A percentile compares a stretch with the other conserved stretches of the same genome.
phyloP scores from a whole-genome alignment of 30 jellyfish, hydroid and myxozoan species.

The Pelagia noctiluca region DNA sequence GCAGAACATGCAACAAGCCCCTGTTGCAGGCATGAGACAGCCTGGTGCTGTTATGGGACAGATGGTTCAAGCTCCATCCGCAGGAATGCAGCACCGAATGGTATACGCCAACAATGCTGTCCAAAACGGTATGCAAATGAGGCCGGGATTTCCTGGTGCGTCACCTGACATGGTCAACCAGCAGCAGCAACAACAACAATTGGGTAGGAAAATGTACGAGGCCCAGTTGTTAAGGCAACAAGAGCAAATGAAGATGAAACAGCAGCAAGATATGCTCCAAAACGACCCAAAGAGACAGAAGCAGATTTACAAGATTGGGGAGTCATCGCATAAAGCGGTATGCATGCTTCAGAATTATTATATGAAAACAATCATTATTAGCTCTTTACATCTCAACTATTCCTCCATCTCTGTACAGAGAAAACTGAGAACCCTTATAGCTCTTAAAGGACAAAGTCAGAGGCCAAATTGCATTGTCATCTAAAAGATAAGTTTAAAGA shows the following conservation, averaged over 20 bases:
- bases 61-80: slow-evolving; percentile 32
- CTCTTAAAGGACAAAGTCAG: too few relatives aligned
- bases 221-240: slow-evolving; percentile 85
- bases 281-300: slow-evolving; percentile 64
- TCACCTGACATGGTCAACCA: slow-evolving; percentile 39
- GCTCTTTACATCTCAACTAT: too few relatives aligned
- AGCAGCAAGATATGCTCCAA: slow-evolving; percentile 35
- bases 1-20: slow-evolving; percentile 1
- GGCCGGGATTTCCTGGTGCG: slow-evolving; percentile 63
- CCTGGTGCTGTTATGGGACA: too few relatives aligned
- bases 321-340: slow-evolving; percentile 67
- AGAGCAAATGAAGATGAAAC: slow-evolving; percentile 62
- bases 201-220: slow-evolving; percentile 65
- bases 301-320: slow-evolving; percentile 26
- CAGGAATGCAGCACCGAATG: slow-evolving; percentile 66
- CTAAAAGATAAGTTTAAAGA: too few relatives aligned
- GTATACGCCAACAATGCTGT: slow-evolving; percentile 41
- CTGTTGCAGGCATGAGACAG: too few relatives aligned
- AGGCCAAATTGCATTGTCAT: too few relatives aligned
- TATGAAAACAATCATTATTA: too few relatives aligned
- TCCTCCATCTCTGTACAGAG: too few relatives aligned
- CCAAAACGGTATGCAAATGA: slow-evolving; percentile 50
- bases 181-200: slow-evolving; percentile 74
- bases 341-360: not conserved
- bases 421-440: too few relatives aligned